Evolutionary conservation across 2,797 vertebrate genomes (phyloP).

Genomic region (Pseudochaenichthys georgianus): DNA sequence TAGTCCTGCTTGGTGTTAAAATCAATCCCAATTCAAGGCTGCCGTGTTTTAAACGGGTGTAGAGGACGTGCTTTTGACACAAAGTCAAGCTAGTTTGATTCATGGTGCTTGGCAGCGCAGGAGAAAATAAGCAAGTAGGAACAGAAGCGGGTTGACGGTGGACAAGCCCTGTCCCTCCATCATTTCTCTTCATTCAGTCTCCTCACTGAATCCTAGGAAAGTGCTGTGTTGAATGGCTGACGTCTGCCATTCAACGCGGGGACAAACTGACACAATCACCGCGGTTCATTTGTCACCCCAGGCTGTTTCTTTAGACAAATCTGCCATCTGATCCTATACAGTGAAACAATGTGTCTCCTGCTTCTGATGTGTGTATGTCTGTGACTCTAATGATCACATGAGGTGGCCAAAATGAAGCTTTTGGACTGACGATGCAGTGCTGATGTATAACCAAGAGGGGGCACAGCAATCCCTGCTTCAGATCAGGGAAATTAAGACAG

Average conservation of each 20-base stretch:
- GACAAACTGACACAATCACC: conserved; percentile 66
- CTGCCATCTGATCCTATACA: conserved; percentile 18
- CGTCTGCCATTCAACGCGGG: conserved; percentile 36
- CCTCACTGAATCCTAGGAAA: conserved; percentile 47
- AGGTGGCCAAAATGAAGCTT: conserved; percentile 8
- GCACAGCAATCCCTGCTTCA: conserved; percentile 71
- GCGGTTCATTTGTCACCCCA: conserved; percentile 62
- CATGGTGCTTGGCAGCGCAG: conserved; percentile 87
- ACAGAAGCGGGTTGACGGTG: conserved; percentile 54
- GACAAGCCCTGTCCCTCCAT: conserved; percentile 86
- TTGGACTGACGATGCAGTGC: conserved; percentile 55
- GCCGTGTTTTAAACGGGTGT: conserved; percentile 83
- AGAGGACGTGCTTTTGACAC: conserved; percentile 86
- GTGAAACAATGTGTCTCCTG: conserved; percentile 6
- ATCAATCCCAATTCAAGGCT: conserved; percentile 52
- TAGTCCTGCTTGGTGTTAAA: conserved; percentile 34
- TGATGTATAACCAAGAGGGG: conserved; percentile 67
- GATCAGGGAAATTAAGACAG: neutral
- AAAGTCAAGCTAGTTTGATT: conserved; percentile 85
- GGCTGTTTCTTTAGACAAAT: conserved; percentile 45
- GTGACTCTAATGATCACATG: conserved; percentile 33
- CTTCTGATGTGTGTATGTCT: conserved; percentile 6
- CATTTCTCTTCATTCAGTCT: conserved; percentile 90
- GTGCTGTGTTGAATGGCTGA: conserved; percentile 55
- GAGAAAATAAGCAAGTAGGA: conserved; percentile 75